Evolutionary conservation across 2,888 invertebrate species (phyloP).

Genomic region (Brachynemurus nebulosus): DNA sequence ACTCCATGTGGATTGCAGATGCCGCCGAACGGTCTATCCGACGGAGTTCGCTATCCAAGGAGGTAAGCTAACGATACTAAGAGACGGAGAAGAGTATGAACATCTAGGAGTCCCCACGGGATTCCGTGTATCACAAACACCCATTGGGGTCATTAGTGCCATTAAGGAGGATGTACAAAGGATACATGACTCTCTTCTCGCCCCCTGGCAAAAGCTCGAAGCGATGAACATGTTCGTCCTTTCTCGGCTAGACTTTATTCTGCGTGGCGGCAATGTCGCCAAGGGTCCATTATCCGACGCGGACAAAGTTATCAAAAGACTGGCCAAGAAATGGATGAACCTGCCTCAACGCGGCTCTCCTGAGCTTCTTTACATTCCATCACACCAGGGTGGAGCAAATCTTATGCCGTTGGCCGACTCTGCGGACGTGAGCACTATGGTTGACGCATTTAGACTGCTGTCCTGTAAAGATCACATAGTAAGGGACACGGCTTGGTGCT

Average conservation of each 20-base stretch:
- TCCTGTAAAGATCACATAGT: constrained; percentile 18
- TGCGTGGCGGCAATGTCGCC: constrained; percentile 20
- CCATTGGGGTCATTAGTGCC: background rate
- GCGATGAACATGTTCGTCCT: constrained; percentile 18
- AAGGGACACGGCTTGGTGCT: constrained; percentile 15
- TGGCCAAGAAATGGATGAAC: constrained; percentile 21
- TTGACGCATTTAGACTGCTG: constrained; percentile 23
- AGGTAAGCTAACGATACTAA: constrained; percentile 13
- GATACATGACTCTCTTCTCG: constrained; percentile 10
- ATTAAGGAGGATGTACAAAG: background rate
- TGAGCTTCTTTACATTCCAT: constrained; percentile 20
- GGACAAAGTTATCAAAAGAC: constrained; percentile 19
- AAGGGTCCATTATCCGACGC: constrained; percentile 18
- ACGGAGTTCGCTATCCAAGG: constrained; percentile 17
- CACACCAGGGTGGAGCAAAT: constrained; percentile 21
- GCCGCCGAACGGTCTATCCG: constrained; percentile 7
- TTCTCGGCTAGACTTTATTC: constrained; percentile 21
- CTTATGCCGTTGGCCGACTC: constrained; percentile 22
- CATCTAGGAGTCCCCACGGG: constrained; percentile 10
- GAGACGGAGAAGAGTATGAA: constrained; percentile 15
- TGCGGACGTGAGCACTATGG: constrained; percentile 20
- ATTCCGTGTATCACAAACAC: constrained; percentile 8
- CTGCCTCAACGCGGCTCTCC: constrained; percentile 23
- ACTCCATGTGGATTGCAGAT: constrained; percentile 15
- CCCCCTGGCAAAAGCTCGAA: constrained; percentile 18